Base-by-base conservation (phyloP, 2,888 invertebrate genomes). In the Cyrtodaria siliqua region DNA sequence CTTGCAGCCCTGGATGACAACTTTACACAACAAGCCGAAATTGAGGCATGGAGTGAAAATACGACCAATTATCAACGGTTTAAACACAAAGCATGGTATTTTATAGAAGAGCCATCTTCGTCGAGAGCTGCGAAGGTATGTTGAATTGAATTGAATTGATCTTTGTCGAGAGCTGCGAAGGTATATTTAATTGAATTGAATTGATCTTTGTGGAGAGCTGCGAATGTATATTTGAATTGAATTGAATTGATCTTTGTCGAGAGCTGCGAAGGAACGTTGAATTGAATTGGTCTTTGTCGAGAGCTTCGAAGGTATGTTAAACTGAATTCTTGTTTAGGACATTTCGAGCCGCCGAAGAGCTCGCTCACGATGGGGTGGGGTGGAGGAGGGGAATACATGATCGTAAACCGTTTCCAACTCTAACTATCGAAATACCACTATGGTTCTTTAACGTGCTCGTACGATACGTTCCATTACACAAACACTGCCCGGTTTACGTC, bases 1-100 rank as follows among this genome's bases (percentile, higher is more conserved):
- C 82, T 92, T 53, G 88, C 89, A 0, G 91, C 91, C 9, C 83
- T 92, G 16, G 92, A 92, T 61, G 89, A 90, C 72, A 92, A 89
- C 77, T 92, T 92, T 55, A 88, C 90, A 4, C 82, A 84, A n/a
- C 76, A 77, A 23, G 67, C 82, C 56, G 87, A 89, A 23, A 78
- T 74, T 0, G 84, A 84, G n/a, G 87, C 83, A 0, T 88, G 89
- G 86, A 84, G 83, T 14, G 88, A 86, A 23, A 85, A 86, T 38
- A 78, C 83, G 1, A 71, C 87, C 2, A 81, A 83, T 27, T 81
- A 73, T 23, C 72, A 84, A 57, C 76, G 77, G 24, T 89, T 89
- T 66, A 86, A 85, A 63, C 69, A 82, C n/a, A 84, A 82, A 26
- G 79, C 89, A 47, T 92, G 92, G 91, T 77, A 82, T 27, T 90